Evolutionary conservation across 2,888 invertebrate species (phyloP).

Genomic region (Stegophylla sp.): DNA sequence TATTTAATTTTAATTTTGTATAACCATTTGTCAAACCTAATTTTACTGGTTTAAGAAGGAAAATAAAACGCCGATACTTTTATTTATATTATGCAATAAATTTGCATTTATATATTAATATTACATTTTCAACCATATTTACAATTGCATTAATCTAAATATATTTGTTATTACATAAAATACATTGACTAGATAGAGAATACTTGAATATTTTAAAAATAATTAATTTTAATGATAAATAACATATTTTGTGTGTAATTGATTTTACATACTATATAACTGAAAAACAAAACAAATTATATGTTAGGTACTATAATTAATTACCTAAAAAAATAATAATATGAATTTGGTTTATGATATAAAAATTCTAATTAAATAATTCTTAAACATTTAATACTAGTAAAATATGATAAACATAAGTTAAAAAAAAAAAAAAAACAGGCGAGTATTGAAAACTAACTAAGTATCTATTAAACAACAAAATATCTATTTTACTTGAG

Average conservation of each 20-base stretch:
- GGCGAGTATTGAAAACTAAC: no score
- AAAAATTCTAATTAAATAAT: no score
- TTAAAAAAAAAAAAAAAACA: no score
- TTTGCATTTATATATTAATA: conserved; percentile 17
- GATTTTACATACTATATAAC: conserved; percentile 20
- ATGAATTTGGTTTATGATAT: not conserved
- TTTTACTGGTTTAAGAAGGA: no score
- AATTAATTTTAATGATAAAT: conserved; percentile 24
- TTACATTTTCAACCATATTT: conserved; percentile 12
- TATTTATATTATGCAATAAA: not conserved
- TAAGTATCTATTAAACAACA: no score
- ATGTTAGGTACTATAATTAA: not conserved
- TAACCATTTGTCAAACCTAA: no score
- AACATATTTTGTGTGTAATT: not conserved
- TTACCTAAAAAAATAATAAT: no score
- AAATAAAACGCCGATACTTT: not conserved
- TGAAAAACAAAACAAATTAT: not conserved
- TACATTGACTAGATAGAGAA: conserved; percentile 54
- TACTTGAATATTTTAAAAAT: conserved; percentile 24
- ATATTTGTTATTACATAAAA: conserved; percentile 22
- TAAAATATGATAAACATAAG: no score
- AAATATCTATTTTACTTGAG: no score
- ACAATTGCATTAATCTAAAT: conserved; percentile 16
- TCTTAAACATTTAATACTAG: no score
- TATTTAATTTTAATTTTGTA: no score